Conservation (phyloP, 2,888 invertebrate species). For the Tiphia femorata region DNA sequence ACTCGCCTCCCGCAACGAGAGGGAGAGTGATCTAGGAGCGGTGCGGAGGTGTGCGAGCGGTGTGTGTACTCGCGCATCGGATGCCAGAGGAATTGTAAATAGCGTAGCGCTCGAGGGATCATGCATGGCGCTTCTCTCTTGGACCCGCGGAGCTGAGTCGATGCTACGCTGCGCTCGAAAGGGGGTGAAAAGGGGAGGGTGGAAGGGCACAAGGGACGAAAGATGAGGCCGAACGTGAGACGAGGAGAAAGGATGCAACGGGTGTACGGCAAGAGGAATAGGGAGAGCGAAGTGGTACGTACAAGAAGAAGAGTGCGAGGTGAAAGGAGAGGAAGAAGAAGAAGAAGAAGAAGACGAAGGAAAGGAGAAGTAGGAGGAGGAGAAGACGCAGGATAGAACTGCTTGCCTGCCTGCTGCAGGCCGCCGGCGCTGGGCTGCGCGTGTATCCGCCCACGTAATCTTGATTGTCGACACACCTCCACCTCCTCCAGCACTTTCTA, state of each 20-base stretch:
- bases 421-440: slow-evolving; percentile 62
- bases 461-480: slow-evolving; percentile 65
- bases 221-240: slow-evolving; percentile 9
- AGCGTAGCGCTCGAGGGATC: slow-evolving; percentile 31
- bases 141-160: no score
- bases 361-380: slow-evolving; percentile 28
- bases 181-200: slow-evolving; percentile 3
- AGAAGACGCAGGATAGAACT: slow-evolving; percentile 41
- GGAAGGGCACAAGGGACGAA: slow-evolving; percentile 17
- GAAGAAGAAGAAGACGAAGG: slow-evolving; percentile 36
- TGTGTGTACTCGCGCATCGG: slow-evolving; percentile 36
- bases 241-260: slow-evolving; percentile 1
- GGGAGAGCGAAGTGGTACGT: neutral
- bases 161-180: slow-evolving; percentile 22
- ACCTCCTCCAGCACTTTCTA: slow-evolving; percentile 45
- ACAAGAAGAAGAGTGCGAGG: slow-evolving; percentile 7
- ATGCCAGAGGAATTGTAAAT: slow-evolving; percentile 44
- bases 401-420: no score
- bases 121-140: slow-evolving; percentile 12
- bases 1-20: slow-evolving; percentile 22
- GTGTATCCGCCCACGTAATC: slow-evolving; percentile 66
- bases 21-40: slow-evolving; percentile 31
- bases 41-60: slow-evolving; percentile 13
- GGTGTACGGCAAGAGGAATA: neutral
- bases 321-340: slow-evolving; percentile 17